A percentile compares a stretch with the other conserved stretches of the same genome.
Evolutionary conservation across 35 echinoderm and acorn worm genomes (phyloP).

Genomic region (Anneissia japonica): DNA sequence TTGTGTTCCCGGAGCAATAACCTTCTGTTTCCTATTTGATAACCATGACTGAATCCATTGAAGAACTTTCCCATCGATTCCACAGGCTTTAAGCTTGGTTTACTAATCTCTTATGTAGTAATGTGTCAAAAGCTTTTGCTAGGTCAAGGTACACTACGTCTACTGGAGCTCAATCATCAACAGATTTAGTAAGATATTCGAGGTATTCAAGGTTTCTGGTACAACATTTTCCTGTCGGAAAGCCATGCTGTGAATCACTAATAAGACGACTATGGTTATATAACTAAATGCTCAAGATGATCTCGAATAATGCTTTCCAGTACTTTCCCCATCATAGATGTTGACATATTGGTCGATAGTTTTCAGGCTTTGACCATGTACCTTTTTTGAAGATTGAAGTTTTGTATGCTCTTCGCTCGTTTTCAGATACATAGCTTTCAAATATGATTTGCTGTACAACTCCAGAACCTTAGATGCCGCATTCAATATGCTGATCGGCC

Average conservation of each 20-base stretch:
- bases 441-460: no score
- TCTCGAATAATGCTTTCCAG: not conserved
- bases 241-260: conserved; percentile 9
- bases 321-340: not conserved
- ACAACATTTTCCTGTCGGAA: not conserved
- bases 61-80: not conserved
- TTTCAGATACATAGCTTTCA: no score
- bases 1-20: not conserved
- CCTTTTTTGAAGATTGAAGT: no score
- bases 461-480: no score
- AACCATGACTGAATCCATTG: conserved; percentile 27
- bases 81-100: not conserved
- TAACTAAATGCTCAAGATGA: not conserved
- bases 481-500: no score
- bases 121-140: conserved; percentile 11
- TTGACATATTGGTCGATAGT: no score
- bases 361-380: no score
- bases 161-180: not conserved
- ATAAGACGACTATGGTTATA: no score
- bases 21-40: conserved; percentile 26
- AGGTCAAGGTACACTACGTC: conserved; percentile 10
- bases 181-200: not conserved
- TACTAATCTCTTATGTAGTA: conserved; percentile 9
- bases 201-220: not conserved
- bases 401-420: no score